These are phyloP conservation scores for Peromyscus melanophrys DNA, from an alignment of 2,797 vertebrate species.

Conservation along the genomic window DNA sequence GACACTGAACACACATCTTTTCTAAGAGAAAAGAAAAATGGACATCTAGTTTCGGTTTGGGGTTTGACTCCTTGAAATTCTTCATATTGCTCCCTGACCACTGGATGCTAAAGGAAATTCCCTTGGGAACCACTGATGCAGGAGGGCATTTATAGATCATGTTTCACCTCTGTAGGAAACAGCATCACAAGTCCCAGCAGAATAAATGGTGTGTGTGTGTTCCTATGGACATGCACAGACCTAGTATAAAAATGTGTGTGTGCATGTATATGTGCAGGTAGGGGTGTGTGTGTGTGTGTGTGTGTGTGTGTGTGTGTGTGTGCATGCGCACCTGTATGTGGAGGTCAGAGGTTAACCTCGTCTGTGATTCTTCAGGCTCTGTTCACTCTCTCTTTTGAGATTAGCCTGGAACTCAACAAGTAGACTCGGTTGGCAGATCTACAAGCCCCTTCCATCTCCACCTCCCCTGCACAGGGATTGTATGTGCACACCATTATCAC, in stretches of 20 bases:
- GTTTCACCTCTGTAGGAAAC: background rate
- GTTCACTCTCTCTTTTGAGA: background rate
- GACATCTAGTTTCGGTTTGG: background rate
- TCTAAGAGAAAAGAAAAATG: background rate
- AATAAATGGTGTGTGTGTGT: background rate
- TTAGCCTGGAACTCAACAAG: background rate
- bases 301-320: background rate
- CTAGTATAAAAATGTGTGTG: background rate
- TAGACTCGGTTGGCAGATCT: background rate
- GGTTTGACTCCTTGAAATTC: background rate
- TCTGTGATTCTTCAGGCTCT: background rate
- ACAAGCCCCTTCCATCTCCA: background rate
- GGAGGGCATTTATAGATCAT: background rate
- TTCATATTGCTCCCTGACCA: rapidly evolving
- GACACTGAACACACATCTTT: background rate
- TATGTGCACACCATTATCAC: no score
- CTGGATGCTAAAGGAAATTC: background rate
- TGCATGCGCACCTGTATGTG: background rate
- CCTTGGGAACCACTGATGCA: background rate
- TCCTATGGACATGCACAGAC: background rate
- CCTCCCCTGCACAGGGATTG: no score
- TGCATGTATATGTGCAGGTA: no score
- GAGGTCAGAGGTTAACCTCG: background rate
- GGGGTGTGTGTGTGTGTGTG: background rate
- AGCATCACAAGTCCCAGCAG: background rate